Base-by-base conservation (phyloP, 1,140 invertebrate genomes). In the Trichogramma pretiosum region DNA sequence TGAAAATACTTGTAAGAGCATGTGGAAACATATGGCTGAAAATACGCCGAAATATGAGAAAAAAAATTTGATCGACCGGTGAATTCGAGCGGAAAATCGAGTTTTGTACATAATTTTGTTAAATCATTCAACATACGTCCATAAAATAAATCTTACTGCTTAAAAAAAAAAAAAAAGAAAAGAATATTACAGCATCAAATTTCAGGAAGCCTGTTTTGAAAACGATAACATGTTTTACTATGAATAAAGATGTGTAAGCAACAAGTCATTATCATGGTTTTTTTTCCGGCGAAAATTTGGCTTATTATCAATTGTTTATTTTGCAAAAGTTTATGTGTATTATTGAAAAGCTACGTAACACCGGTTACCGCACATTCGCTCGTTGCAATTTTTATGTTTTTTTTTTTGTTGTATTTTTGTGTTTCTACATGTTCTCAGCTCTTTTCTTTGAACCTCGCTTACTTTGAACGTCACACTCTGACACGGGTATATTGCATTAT, bases 91-190 rank as follows among this genome's bases (percentile, higher is more conserved):
- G 39, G n/a, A 44, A 46, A 35, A 35, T 3, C 36, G 45, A 3
- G 44, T 50, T 50, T n/a, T n/a, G n/a, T 50, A 26, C 45, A 45
- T 22, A 39, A n/a, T 45, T 44, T 50, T 50, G 35, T 50, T 45
- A 50, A 45, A 24, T 24, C 16, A 24, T 34, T 19, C 26, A 39
- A 49, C 9, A 36, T 44, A 39, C 37, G 42, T 35, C 21, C 32
- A 50, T n/a, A n/a, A n/a, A n/a, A n/a, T n/a, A n/a, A n/a, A n/a
- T n/a, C n/a, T n/a, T n/a, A n/a, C n/a, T n/a, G n/a, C n/a, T n/a
- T n/a, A 46, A 34, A 39, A 8, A 40, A 16, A 40, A 19, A 18
- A 14, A 16, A n/a, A 18, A 19, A 43, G 11, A 22, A n/a, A 36
- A 13, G 32, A n/a, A 28, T 11, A 28, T 28, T 32, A 49, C 22